Percentiles rank a stretch among this genome's conserved stretches.
Conservation (phyloP, 2,888 invertebrate species). For the Doris montereyensis region DNA sequence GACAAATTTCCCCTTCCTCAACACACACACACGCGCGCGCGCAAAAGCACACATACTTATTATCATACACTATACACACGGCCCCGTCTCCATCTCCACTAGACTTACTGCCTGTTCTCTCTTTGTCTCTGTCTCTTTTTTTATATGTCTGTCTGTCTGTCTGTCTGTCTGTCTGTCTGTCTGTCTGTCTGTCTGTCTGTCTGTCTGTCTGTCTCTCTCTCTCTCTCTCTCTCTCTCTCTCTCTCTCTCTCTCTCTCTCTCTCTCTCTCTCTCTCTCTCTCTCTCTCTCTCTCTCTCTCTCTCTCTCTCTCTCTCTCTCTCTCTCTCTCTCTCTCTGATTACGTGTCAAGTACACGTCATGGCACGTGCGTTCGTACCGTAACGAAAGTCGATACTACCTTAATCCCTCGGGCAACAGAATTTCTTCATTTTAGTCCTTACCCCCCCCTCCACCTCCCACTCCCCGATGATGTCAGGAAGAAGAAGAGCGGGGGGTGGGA, state of each 20-base stretch:
- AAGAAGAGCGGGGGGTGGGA: too few species aligned
- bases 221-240: slow-evolving; percentile 2
- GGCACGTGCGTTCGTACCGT: too few species aligned
- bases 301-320: not conserved
- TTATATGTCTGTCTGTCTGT: not conserved
- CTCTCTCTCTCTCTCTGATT: not conserved
- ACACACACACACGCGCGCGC: too few species aligned
- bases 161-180: not conserved
- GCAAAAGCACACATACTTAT: too few species aligned
- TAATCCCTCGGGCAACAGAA: too few species aligned
- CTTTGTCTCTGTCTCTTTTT: not conserved
- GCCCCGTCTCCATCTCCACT: not conserved
- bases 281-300: not conserved
- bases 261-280: not conserved
- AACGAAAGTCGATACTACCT: too few species aligned
- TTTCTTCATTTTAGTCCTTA: not conserved
- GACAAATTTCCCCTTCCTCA: too few species aligned
- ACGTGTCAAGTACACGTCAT: too few species aligned
- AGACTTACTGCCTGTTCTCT: not conserved
- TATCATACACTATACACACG: too few species aligned
- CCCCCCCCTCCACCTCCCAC: not conserved
- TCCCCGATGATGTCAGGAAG: too few species aligned
- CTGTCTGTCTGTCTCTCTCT: slow-evolving; percentile 10
- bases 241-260: not conserved
- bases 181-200: not conserved